A percentile compares a stretch with the other conserved stretches of the same genome.
Evolutionary conservation across 1,140 invertebrate species (phyloP).

Genomic region (Listronotus oregonensis): DNA sequence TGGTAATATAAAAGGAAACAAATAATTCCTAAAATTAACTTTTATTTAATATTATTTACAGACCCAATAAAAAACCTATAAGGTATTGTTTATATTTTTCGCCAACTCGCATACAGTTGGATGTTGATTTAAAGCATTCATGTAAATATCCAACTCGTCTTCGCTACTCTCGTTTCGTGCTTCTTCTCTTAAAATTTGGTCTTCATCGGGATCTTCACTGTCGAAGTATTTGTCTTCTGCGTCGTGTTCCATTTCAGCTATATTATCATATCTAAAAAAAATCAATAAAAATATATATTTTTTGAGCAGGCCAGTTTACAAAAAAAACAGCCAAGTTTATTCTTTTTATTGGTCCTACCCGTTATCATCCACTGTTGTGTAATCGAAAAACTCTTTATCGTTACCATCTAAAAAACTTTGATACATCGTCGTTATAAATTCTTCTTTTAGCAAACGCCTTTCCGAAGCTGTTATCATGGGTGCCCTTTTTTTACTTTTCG

Average conservation of each 20-base stretch:
- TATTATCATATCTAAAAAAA: conserved; percentile 70
- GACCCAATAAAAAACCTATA: neutral
- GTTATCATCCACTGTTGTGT: conserved; percentile 76
- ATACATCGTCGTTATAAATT: conserved; percentile 89
- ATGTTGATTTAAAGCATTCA: conserved; percentile 67
- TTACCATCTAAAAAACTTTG: conserved; percentile 82
- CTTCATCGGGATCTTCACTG: conserved; percentile 70
- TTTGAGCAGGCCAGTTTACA: too few relatives aligned
- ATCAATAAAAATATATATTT: too few relatives aligned
- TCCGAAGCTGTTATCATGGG: conserved; percentile 61
- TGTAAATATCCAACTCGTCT: conserved; percentile 76
- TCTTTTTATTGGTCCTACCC: conserved; percentile 42
- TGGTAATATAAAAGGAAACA: too few relatives aligned
- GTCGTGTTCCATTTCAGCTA: conserved; percentile 71
- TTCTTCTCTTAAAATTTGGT: conserved; percentile 53
- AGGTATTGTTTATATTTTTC: conserved; percentile 42
- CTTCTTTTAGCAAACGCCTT: conserved; percentile 72
- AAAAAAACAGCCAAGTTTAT: too few relatives aligned
- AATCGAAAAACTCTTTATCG: conserved; percentile 86
- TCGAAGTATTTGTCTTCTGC: conserved; percentile 91
- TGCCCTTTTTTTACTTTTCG: conserved; percentile 34
- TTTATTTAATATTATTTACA: too few relatives aligned
- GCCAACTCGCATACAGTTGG: conserved; percentile 49
- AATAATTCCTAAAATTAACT: too few relatives aligned
- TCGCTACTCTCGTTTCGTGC: conserved; percentile 54